Evolutionary conservation across 1,140 invertebrate genomes (phyloP).

Genomic region (Bombus huntii): DNA sequence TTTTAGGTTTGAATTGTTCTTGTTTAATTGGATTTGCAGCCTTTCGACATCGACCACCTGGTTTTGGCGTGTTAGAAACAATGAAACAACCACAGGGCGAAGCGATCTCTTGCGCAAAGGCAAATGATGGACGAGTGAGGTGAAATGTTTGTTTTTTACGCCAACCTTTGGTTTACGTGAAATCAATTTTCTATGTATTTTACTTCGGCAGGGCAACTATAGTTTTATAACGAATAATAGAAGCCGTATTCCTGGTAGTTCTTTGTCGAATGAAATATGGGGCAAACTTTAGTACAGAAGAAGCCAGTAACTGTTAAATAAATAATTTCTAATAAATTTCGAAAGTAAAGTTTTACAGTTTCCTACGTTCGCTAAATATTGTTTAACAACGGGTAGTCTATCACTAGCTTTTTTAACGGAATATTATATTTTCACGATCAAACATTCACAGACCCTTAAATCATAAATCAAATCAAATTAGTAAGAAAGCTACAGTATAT

Average conservation of each 20-base stretch:
- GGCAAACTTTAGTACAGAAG: too few species aligned
- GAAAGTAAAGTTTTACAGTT: too few species aligned
- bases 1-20: background rate
- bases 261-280: background rate
- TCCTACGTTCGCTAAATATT: too few species aligned
- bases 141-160: background rate
- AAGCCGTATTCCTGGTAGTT: background rate
- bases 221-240: background rate
- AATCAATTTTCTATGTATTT: background rate
- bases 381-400: too few species aligned
- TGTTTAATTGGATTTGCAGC: background rate
- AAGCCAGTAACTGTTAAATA: too few species aligned
- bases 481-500: too few species aligned
- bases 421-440: too few species aligned
- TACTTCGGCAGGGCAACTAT: background rate
- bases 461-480: too few species aligned
- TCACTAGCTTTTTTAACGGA: too few species aligned
- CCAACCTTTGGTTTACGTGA: background rate
- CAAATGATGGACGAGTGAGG: background rate
- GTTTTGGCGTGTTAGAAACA: background rate
- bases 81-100: background rate
- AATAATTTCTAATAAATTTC: too few species aligned
- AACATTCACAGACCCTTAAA: too few species aligned
- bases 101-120: background rate
- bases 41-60: background rate